Conservation (phyloP, 2,797 vertebrate genomes). For the Squalus acanthias region DNA sequence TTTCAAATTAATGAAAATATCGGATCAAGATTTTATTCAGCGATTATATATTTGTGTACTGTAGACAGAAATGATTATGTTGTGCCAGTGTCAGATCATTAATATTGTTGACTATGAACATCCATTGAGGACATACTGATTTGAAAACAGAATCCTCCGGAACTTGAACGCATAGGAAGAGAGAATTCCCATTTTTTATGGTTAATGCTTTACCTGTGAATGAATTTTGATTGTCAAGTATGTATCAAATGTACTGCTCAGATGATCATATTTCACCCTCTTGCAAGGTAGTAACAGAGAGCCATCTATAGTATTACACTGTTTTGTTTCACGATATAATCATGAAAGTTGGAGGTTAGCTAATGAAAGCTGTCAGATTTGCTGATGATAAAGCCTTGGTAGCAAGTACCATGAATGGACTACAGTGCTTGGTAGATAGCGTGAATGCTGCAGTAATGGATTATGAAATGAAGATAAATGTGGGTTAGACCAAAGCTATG, state of each 20-base stretch:
- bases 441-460: neutral
- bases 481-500: neutral
- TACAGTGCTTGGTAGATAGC: too few relatives aligned
- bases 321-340: neutral
- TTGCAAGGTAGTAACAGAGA: neutral
- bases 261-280: neutral
- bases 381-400: neutral
- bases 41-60: neutral
- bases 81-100: neutral
- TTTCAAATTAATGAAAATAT: neutral
- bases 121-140: neutral
- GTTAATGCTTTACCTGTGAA: neutral
- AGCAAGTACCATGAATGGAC: neutral
- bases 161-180: neutral
- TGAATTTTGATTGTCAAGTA: neutral
- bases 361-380: neutral
- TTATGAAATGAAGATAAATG: neutral
- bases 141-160: neutral
- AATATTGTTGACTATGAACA: neutral
- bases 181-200: neutral
- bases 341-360: neutral
- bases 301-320: too few relatives aligned
- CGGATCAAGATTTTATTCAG: neutral
- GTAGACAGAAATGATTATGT: neutral
- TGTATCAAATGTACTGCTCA: neutral